These are phyloP conservation scores for Lytechinus variegatus DNA, from an alignment of 35 echinoderm and acorn worm genomes.

Conservation along the genomic window DNA sequence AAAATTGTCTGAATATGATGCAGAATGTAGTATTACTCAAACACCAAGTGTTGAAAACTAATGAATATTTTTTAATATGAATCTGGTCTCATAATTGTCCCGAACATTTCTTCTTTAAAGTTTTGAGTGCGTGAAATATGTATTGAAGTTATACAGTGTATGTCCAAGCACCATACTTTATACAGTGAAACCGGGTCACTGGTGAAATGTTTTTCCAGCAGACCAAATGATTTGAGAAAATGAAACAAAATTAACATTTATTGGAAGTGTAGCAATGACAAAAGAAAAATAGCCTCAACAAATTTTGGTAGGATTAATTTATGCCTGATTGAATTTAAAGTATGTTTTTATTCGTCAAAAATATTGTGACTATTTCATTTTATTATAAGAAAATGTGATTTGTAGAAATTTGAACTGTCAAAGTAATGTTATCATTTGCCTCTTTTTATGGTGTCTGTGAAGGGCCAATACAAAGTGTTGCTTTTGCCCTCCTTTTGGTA, in stretches of 20 bases:
- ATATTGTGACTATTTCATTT: not conserved
- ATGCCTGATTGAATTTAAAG: not conserved
- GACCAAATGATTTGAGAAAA: not conserved
- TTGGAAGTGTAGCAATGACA: not conserved
- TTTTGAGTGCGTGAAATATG: not conserved
- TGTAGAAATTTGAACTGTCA: constrained; percentile 3
- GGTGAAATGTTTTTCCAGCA: not conserved
- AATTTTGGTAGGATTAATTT: not conserved
- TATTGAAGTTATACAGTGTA: not conserved
- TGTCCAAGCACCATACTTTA: not conserved
- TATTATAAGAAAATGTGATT: not conserved
- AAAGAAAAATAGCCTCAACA: not conserved
- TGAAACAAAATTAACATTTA: not conserved
- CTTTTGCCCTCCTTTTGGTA: not conserved
- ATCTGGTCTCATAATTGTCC: not conserved
- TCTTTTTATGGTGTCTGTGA: not conserved
- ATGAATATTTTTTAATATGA: not conserved
- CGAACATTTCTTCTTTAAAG: not conserved
- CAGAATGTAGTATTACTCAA: not conserved
- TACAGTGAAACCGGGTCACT: not conserved
- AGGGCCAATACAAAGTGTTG: not conserved
- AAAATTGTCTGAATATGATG: not conserved
- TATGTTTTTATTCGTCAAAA: not conserved
- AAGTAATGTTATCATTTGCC: not conserved
- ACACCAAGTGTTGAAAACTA: not conserved